These are phyloP conservation scores for Zophobas morio DNA, from an alignment of 1,140 invertebrate genomes.

Conservation along the genomic window DNA sequence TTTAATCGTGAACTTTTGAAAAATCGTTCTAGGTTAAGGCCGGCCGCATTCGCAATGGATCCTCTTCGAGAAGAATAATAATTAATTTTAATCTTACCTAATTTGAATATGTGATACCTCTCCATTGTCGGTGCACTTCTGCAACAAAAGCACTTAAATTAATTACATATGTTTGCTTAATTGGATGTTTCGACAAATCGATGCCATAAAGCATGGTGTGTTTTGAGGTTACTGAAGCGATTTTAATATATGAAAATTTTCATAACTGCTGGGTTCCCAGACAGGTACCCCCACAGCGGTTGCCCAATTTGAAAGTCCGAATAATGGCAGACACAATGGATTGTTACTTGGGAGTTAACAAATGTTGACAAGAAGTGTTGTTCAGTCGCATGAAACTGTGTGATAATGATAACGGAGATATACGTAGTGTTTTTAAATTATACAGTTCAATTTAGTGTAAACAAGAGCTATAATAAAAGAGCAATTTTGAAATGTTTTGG, in stretches of 20 bases:
- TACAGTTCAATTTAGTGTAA: too few relatives aligned
- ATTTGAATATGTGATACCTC: constrained; percentile 56
- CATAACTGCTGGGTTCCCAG: neutral
- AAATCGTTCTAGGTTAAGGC: neutral
- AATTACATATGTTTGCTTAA: constrained; percentile 1
- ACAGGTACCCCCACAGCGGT: neutral
- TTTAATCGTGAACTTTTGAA: neutral
- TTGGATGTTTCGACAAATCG: constrained; percentile 4
- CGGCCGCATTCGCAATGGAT: neutral
- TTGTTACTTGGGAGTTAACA: neutral
- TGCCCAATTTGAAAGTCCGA: neutral
- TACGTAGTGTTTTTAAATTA: too few relatives aligned
- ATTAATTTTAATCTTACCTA: constrained; percentile 55
- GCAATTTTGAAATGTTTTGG: too few relatives aligned
- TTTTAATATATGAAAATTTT: too few relatives aligned
- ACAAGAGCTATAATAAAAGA: too few relatives aligned
- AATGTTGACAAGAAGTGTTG: too few relatives aligned
- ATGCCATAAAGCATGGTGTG: neutral
- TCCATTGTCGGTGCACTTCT: constrained; percentile 55
- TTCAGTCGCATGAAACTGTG: too few relatives aligned
- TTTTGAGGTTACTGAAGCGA: constrained; percentile 16
- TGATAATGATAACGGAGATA: too few relatives aligned
- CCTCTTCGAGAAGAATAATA: constrained; percentile 17
- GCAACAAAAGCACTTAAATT: constrained; percentile 50
- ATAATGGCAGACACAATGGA: neutral